Percentiles rank a stretch among this genome's conserved stretches.
phyloP scores from a whole-genome alignment of 2,113 vertebrate species.

The Platanista minor region DNA sequence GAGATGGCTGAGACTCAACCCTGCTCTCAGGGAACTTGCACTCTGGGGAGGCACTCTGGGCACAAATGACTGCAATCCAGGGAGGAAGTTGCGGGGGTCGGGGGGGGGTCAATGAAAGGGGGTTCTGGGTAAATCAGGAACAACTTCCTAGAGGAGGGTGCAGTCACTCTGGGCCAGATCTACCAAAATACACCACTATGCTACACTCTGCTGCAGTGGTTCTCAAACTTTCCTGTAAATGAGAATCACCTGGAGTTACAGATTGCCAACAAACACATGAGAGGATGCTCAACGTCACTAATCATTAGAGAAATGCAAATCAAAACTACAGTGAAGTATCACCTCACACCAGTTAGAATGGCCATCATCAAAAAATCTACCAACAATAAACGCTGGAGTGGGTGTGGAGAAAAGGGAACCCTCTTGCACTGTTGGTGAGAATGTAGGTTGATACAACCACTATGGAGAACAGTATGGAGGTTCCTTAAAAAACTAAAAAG shows the following conservation, averaged over 20 bases:
- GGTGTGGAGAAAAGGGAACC: too few relatives aligned
- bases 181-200: neutral
- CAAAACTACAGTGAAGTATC: too few relatives aligned
- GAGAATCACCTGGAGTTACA: neutral
- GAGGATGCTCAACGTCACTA: too few relatives aligned
- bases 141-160: neutral
- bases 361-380: too few relatives aligned
- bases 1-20: neutral
- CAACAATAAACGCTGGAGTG: too few relatives aligned
- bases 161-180: neutral
- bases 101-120: neutral
- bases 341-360: too few relatives aligned
- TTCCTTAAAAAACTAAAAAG: too few relatives aligned
- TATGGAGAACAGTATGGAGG: too few relatives aligned
- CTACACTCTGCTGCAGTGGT: neutral
- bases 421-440: too few relatives aligned
- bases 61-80: neutral
- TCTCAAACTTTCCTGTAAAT: neutral
- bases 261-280: too few relatives aligned
- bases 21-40: neutral
- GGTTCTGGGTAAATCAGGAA: neutral
- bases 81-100: constrained; percentile 5
- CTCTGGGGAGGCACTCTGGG: neutral
- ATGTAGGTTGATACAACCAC: too few relatives aligned
- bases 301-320: too few relatives aligned